Base-by-base conservation (phyloP, 2,888 invertebrate genomes). In the Caenorhabditis zanzibari region DNA sequence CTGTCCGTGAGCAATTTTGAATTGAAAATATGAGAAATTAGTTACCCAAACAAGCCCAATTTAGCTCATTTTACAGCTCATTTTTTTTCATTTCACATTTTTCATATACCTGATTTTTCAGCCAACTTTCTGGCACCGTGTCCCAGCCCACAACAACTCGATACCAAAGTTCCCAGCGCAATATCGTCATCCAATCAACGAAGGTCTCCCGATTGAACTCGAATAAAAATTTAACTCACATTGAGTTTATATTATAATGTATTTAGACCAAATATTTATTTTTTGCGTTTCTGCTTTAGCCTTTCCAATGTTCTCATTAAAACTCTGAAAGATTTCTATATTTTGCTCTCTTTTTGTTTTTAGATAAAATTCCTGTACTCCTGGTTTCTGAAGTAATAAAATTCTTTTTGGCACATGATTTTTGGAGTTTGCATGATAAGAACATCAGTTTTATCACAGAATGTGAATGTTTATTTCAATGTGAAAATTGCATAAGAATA, bases 61-160 rank as follows among this genome's bases (percentile, higher is more conserved):
- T n/a, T n/a, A n/a, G n/a, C n/a, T n/a, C n/a, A n/a, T n/a, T n/a
- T n/a, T n/a, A n/a, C n/a, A n/a, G n/a, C n/a, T n/a, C n/a, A n/a
- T n/a, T n/a, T n/a, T n/a, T n/a, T n/a, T n/a, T n/a, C n/a, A n/a
- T n/a, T n/a, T n/a, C n/a, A n/a, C n/a, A n/a, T n/a, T n/a, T n/a
- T n/a, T n/a, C n/a, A n/a, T n/a, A n/a, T n/a, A n/a, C n/a, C n/a
- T 10, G 7, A 4, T 38, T 4, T 74, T 74, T 64, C 74, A 74
- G 74, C 56, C 64, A 22, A 64, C 64, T 0, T 74, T 38, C 35
- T 64, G 64, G 0, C 56, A 74, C 22, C 74, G 64, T 10, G 38
- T 56, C 16, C 74, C 74, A 1, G 32, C 38, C 5, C 47, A 72
- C 59, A 68, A 52, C 52, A 28, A 49, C n/a, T 32, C 66, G 0